A percentile compares a stretch with the other conserved stretches of the same genome.
Evolutionary conservation across 2,797 vertebrate species (phyloP).

Genomic region (Falco biarmicus): DNA sequence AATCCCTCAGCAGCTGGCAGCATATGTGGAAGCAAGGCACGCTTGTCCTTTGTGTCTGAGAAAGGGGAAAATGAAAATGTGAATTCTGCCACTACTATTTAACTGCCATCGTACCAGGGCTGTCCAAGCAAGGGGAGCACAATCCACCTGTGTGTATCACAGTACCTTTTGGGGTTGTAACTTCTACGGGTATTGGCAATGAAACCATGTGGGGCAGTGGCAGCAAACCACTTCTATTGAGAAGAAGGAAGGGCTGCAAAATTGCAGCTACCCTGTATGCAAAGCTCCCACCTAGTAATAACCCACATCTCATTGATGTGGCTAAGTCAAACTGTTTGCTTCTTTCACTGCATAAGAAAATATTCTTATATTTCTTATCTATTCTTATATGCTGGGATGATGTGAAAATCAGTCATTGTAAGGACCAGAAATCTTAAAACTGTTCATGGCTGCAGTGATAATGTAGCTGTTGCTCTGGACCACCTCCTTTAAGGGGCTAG

Average conservation of each 20-base stretch:
- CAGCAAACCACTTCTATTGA: not conserved
- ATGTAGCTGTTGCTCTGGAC: not conserved
- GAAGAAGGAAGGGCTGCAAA: not conserved
- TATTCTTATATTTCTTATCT: not conserved
- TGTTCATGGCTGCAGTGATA: not conserved
- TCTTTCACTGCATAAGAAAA: not conserved
- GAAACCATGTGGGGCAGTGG: not conserved
- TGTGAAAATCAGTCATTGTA: not conserved
- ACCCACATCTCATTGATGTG: rapidly evolving
- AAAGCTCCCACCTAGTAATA: not conserved
- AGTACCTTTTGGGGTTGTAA: not conserved
- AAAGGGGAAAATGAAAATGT: not conserved
- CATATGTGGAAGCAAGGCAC: not conserved
- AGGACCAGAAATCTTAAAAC: not conserved
- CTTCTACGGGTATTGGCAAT: not conserved
- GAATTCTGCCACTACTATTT: not conserved
- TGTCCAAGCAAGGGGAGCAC: rapidly evolving
- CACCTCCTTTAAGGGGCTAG: not conserved
- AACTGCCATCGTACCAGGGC: not conserved
- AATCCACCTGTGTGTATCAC: rapidly evolving
- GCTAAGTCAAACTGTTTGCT: not conserved
- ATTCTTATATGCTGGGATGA: not conserved
- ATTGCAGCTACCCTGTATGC: not conserved
- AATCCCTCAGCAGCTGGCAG: not conserved
- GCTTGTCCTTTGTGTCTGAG: not conserved